Evolutionary conservation across 2,797 vertebrate genomes (phyloP).

Genomic region (Diplodus puntazzo): DNA sequence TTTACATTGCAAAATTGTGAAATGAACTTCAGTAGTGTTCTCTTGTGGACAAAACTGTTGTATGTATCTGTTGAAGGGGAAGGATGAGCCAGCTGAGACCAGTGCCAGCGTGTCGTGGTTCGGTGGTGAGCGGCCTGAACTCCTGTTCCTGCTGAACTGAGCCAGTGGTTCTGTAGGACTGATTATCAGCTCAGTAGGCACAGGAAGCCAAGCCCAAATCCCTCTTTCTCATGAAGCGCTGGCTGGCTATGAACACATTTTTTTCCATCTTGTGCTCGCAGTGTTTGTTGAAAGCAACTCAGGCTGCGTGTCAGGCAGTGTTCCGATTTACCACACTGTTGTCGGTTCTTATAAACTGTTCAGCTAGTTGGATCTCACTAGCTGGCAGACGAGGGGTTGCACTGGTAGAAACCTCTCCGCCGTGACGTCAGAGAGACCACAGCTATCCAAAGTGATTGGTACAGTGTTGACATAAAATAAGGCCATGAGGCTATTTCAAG

Average conservation of each 20-base stretch:
- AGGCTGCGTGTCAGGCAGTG: constrained; percentile 27
- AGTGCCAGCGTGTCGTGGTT: constrained; percentile 13
- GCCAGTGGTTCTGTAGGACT: constrained; percentile 98
- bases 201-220: constrained; percentile 88
- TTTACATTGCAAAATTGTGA: not conserved
- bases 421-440: constrained; percentile 17
- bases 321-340: constrained; percentile 27
- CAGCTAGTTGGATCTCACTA: constrained; percentile 33
- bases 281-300: constrained; percentile 34
- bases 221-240: constrained; percentile 38
- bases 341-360: constrained; percentile 28
- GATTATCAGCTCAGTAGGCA: constrained; percentile 99
- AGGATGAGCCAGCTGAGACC: not conserved
- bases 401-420: constrained; percentile 22
- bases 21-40: too few relatives aligned
- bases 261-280: not conserved
- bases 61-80: not conserved
- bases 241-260: not conserved
- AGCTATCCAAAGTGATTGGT: constrained; percentile 19
- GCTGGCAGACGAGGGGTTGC: constrained; percentile 38
- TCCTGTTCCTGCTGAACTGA: constrained; percentile 99
- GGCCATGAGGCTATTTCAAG: constrained; percentile 6
- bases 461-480: constrained; percentile 11
- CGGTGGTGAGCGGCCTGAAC: constrained; percentile 89
- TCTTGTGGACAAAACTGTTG: not conserved